Conservation (phyloP, 1,140 invertebrate genomes). For the Drosophila ambigua region DNA sequence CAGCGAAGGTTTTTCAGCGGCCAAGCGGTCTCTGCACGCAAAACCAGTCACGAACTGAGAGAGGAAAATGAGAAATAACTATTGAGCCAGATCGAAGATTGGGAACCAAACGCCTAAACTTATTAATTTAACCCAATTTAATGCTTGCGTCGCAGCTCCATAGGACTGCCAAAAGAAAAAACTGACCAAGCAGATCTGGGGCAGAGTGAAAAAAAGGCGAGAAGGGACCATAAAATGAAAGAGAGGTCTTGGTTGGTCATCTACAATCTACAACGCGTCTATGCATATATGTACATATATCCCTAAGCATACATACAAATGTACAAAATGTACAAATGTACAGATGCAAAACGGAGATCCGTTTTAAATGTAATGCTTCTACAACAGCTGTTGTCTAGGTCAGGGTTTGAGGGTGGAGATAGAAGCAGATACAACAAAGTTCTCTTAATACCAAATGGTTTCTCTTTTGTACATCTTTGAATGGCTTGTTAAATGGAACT, state of each 20-base stretch:
- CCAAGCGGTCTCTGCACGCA: constrained; percentile 59
- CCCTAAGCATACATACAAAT: too few relatives aligned
- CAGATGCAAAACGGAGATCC: too few relatives aligned
- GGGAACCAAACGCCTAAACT: constrained; percentile 48
- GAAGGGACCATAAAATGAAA: constrained; percentile 7
- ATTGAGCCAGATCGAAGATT: constrained; percentile 27
- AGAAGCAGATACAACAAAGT: too few relatives aligned
- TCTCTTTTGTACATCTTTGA: too few relatives aligned
- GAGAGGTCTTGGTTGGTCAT: constrained; percentile 18
- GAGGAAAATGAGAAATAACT: constrained; percentile 42
- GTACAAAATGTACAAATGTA: too few relatives aligned
- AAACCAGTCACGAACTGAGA: constrained; percentile 67
- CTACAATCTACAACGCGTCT: not conserved
- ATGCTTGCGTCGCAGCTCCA: constrained; percentile 47
- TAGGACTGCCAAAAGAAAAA: constrained; percentile 37
- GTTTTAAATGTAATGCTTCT: not conserved
- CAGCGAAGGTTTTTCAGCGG: constrained; percentile 42
- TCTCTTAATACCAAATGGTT: too few relatives aligned
- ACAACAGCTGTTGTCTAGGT: constrained; percentile 40
- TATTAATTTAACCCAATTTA: constrained; percentile 74
- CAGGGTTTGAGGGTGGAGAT: constrained; percentile 7
- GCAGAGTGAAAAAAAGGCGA: constrained; percentile 16
- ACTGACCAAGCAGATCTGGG: constrained; percentile 43
- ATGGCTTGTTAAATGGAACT: too few relatives aligned
- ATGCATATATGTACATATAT: not conserved